Base-by-base conservation (phyloP, 2,888 invertebrate species). In the Erebia epiphron region DNA sequence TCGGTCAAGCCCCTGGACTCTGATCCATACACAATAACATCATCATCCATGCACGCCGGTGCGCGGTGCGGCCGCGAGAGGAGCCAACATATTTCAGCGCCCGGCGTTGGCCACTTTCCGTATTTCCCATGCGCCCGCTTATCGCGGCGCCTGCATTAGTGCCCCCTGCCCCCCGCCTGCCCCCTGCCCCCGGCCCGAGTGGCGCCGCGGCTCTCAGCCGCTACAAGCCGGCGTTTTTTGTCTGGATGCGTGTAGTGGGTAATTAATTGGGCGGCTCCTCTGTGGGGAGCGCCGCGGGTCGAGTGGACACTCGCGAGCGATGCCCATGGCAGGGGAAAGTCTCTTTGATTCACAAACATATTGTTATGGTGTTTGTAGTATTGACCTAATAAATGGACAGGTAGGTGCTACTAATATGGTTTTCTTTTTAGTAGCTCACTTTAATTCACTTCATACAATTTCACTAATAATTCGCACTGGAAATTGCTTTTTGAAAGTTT, bases 171-270 rank as follows among this genome's bases (percentile, higher is more conserved):
- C 58, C 62, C 58, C 54, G 11, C 18, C 60, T 52, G 64, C 49
- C 69, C 74, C 70, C 75, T 26, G 68, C 67, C 73, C 63, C 35
- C 68, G 65, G 72, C 75, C 73, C 79, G 81, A 79, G 84, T 79
- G 91, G 91, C 91, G 91, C 90, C 91, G 86, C 83, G 78, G 89
- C 89, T 90, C 88, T 91, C 88, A 91, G 86, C 86, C 79, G 82
- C 85, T 86, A 89, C 89, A 87, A 86, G 66, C 85, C 81, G 84
- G 75, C 76, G 77, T 87, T 89, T 90, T 35, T 89, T 88, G 83
- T 85, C 77, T 78, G 73, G 77, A 78, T 81, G 80, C 83, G 69
- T 84, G 82, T 82, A 75, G 81, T 85, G 82, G 86, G 90, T 90
- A 90, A 91, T 91, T 91, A 91, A 91, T 91, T 90, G 89, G 89